Base-by-base conservation (phyloP, 2,113 vertebrate genomes). In the Loxodonta africana region DNA sequence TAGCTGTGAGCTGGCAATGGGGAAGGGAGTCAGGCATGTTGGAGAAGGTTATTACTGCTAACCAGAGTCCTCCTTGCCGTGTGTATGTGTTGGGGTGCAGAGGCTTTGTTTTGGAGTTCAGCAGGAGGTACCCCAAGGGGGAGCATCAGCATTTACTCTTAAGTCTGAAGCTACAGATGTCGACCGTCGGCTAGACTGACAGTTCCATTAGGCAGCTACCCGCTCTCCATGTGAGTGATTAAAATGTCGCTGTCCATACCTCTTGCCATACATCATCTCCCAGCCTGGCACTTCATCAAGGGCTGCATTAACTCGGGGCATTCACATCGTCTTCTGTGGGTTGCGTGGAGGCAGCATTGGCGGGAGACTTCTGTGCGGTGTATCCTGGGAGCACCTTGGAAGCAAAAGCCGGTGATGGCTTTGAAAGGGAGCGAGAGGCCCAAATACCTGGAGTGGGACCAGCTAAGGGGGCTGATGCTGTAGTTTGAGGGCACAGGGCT, bases 181-280 rank as follows among this genome's bases (percentile, higher is more conserved):
- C 1, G 28, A 18, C 88, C 71, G 88, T 95, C 96, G 82, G 88
- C 1, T 73, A 92, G 97, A 92, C 33, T 4, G 41, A 91, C 95
- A 83, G 95, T 74, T 88, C 95, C 93, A 92, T 97, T 95, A 97
- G 95, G 91, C 91, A 77, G 97, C 94, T 48, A 81, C 92, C 83
- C 5, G 9, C 91, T 74, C 77, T 84, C 57, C 76, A 30, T 1
- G 8, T 67, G 95, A 95, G 91, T 71, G 96, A 97, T 96, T 57
- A 95, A 95, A 96, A 83, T 3, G 89, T 95, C 95, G 2, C 94
- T 89, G 11, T 62, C 60, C 78, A 33, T 93, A 78, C 37, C 0
- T 0, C 3, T 0, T 8, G 0, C 44, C 15, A 26, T 83, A 6
- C 48, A 51, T 96, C 96, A 93, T 62, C 83, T 46, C 28, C 0